Conservation (phyloP, 2,113 vertebrate genomes). For the Pogonocichla stellata region DNA sequence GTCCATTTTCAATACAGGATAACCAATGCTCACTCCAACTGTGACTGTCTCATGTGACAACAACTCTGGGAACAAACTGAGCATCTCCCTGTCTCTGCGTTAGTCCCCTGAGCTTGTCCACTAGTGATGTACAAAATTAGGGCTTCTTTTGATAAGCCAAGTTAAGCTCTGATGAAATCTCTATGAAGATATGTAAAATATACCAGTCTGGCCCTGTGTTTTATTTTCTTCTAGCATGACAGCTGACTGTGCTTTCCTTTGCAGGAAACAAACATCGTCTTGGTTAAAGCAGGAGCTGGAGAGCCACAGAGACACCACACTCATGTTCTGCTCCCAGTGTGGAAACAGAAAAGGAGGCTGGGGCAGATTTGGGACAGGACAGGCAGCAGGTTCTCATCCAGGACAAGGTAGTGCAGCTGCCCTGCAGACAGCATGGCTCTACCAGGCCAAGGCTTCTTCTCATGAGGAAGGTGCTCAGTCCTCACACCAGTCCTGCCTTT, state of each 20-base stretch:
- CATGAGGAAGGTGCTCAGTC: neutral
- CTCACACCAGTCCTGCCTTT: neutral
- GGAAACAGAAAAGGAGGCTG: neutral
- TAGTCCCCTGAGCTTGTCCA: neutral
- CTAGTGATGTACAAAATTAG: neutral
- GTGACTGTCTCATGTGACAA: neutral
- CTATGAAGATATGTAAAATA: neutral
- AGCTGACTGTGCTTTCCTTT: neutral
- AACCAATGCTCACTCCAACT: neutral
- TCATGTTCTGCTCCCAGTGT: neutral
- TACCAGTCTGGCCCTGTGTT: neutral
- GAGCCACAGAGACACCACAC: neutral
- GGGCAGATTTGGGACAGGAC: neutral
- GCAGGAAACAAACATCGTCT: slow-evolving; percentile 19
- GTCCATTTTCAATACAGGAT: neutral
- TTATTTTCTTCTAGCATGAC: neutral
- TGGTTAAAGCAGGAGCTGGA: neutral
- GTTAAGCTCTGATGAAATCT: neutral
- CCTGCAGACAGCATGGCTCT: fast-evolving
- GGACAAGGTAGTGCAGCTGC: neutral
- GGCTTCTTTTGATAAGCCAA: neutral
- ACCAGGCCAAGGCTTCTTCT: neutral
- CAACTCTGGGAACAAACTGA: neutral
- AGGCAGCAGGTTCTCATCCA: neutral
- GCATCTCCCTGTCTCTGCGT: neutral